Evolutionary conservation across 2,113 vertebrate genomes (phyloP).

Genomic region (Motacilla tschutschensis): DNA sequence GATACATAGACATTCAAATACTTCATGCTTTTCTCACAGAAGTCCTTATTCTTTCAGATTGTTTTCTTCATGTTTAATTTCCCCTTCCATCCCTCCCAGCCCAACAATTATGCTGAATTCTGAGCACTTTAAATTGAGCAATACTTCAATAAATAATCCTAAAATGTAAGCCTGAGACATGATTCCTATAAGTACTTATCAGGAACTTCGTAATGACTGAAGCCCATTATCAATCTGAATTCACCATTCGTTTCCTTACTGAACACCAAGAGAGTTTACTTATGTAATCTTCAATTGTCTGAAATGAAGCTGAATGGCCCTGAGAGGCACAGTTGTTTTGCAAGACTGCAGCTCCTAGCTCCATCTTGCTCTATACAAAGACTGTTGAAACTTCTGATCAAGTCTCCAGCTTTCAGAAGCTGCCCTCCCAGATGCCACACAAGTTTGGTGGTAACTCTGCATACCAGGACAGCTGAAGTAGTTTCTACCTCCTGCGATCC

Average conservation of each 20-base stretch:
- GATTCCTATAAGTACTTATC: not conserved
- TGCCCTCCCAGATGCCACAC: rapidly evolving
- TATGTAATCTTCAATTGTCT: not conserved
- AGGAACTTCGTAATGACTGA: not conserved
- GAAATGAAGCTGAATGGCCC: not conserved
- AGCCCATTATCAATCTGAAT: not conserved
- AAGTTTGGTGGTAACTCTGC: not conserved
- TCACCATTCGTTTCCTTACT: not conserved
- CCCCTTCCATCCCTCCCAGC: too few species aligned
- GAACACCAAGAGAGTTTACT: not conserved
- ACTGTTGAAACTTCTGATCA: not conserved
- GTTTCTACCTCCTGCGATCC: rapidly evolving
- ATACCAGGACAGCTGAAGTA: not conserved
- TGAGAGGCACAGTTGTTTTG: not conserved
- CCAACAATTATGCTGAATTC: not conserved
- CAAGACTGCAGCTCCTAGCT: not conserved
- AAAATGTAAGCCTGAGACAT: not conserved
- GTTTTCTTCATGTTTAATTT: not conserved
- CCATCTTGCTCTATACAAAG: not conserved
- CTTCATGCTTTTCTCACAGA: not conserved
- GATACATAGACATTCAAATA: not conserved
- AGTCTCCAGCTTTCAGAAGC: not conserved
- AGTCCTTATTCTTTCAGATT: not conserved
- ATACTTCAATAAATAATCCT: not conserved
- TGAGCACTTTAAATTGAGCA: not conserved